Base-by-base conservation (phyloP, 2,888 invertebrate species). In the Agrotis ipsilon region DNA sequence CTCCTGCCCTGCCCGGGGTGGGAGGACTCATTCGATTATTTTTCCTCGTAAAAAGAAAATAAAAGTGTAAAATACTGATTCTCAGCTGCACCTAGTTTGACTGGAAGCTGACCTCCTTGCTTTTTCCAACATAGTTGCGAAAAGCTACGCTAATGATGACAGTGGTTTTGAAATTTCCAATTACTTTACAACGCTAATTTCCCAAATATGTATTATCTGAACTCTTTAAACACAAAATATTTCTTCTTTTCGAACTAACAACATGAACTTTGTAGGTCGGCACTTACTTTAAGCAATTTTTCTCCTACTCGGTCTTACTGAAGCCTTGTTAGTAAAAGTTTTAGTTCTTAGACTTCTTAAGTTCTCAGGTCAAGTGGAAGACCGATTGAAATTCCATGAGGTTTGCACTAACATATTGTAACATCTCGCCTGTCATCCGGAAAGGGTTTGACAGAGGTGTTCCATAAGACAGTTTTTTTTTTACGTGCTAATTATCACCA, bases 241-340 rank as follows among this genome's bases (percentile, higher is more conserved):
- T 65, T 32, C 32, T 61, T 79, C 18, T 45, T 63, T 49, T 59
- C 52, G 49, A 16, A 46, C 46, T 46, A 74, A 51, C 59, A 45
- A 67, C 45, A 49, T 75, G 19, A 66, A 80, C 43, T 80, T 81
- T 69, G 27, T 52, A 45, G 55, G 68, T 60, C 16, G 54, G 62
- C 59, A 32, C 63, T 32, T 67, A 57, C 59, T 55, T 51, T 68
- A 60, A 75, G 45, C 55, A 75, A 48, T 81, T 77, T 77, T 77
- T 80, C 76, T 63, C n/a, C n/a, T 16, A n/a, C 68, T 52, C 57
- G 61, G 80, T 74, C 48, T 60, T 45, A 11, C 67, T 68, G 68
- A 60, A 80, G 77, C 81, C 77, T 81, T 77, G 81, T 77, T 81
- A 77, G 81, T 52, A 54, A 58, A 75, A 76, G 57, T 77, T 63